Conservation (phyloP, 2,888 invertebrate species). For the Yponomeuta plumbellus region DNA sequence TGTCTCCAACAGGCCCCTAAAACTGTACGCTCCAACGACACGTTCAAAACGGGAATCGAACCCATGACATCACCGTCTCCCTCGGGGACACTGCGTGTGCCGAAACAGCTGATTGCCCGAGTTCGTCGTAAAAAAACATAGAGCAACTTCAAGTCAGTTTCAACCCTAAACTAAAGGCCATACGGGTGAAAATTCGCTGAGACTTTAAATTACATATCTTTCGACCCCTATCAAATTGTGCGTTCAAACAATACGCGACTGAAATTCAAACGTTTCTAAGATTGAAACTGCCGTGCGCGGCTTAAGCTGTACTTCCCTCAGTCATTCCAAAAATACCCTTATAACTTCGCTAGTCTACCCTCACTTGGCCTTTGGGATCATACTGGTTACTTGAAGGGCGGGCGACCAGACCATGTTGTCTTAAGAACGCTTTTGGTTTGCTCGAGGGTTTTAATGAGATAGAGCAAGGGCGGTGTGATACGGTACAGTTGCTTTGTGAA, state of each 20-base stretch:
- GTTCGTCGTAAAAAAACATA: conserved; percentile 65
- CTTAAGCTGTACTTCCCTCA: not conserved
- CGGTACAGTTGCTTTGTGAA: not conserved
- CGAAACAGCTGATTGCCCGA: conserved; percentile 72
- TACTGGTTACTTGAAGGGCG: not conserved
- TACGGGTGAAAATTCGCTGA: not conserved
- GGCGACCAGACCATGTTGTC: not conserved
- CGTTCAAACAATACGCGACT: conserved; percentile 38
- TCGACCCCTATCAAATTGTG: conserved; percentile 45
- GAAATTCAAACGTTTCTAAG: conserved; percentile 25
- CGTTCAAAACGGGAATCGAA: conserved; percentile 33
- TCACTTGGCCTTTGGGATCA: not conserved
- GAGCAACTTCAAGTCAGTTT: conserved; percentile 32
- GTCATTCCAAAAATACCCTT: not conserved
- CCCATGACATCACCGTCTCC: conserved; percentile 55
- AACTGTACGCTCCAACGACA: conserved; percentile 20
- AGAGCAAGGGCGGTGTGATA: conserved; percentile 27
- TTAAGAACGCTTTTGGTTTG: conserved; percentile 27
- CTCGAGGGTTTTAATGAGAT: conserved; percentile 46
- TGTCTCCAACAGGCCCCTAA: too few relatives aligned
- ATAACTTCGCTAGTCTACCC: not conserved
- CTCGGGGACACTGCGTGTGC: conserved; percentile 62
- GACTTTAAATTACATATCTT: not conserved
- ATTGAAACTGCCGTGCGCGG: not conserved
- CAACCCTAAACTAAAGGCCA: conserved; percentile 22